Base-by-base conservation (phyloP, 2,888 invertebrate species). In the Cepaea hortensis region DNA sequence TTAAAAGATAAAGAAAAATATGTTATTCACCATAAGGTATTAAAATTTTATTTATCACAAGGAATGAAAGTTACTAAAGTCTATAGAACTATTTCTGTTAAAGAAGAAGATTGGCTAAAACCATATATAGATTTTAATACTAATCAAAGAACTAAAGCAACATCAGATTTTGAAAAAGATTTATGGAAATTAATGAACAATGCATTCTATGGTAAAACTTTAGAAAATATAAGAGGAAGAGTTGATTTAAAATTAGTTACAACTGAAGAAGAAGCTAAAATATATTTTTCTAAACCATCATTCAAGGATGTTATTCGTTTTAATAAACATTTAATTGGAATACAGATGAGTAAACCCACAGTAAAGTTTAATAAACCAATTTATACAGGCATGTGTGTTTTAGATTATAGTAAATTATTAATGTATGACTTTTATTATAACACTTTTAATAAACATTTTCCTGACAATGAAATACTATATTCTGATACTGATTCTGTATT, bases 111-210 rank as follows among this genome's bases (percentile, higher is more conserved):
- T 0, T 94, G 93, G 93, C 87, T 94, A 23, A 92, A 93, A 84
- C 76, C 88, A 3, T 94, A 94, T 85, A 93, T 93, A 0, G 89
- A 92, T 50, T 89, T 92, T 7, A 90, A 91, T 86, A 91, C 90
- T 0, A 62, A 89, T 6, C 85, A 84, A 83, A 81, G 93, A 46
- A 90, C 89, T 88, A 65, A 89, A 23, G 92, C 88, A 89, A 91
- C 88, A 87, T 92, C 89, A 88, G 90, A 92, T 65, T 94, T 94
- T 89, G 92, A 92, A 85, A 86, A 94, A 92, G 88, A 92, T 87
- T 92, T 95, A 50, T 88, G 85, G 15, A 84, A 84, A 84, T 20
- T 84, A 62, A 84, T 84, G 83, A 84, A 75, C 35, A 73, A 84
- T 72, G 62, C 75, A 61, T 48, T 84, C 55, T 84, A 50, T 84